These are phyloP conservation scores for Notechis scutatus DNA, from an alignment of 2,113 vertebrate species.

Conservation along the genomic window DNA sequence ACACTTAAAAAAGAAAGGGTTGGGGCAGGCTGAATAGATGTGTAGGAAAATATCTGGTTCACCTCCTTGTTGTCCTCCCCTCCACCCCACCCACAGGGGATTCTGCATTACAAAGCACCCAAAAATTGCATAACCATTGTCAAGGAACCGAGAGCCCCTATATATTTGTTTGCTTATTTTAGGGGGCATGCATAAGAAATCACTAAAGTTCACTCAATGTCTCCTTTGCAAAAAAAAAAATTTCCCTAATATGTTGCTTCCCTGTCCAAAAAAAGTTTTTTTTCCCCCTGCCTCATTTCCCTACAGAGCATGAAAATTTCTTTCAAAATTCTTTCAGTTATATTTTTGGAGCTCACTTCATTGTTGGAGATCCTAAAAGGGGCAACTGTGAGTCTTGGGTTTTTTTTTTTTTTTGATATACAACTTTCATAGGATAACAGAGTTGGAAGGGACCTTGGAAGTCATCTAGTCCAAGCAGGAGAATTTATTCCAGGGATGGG, in stretches of 20 bases:
- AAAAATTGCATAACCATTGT: not conserved
- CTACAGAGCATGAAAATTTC: not conserved
- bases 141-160: not conserved
- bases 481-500: too few species aligned
- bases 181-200: not conserved
- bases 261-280: not conserved
- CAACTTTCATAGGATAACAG: too few species aligned
- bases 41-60: not conserved
- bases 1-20: not conserved
- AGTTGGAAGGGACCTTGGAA: too few species aligned
- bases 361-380: not conserved
- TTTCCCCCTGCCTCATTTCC: not conserved
- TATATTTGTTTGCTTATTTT: not conserved
- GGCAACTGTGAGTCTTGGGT: not conserved
- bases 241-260: not conserved
- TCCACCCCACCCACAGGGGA: accelerated
- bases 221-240: not conserved
- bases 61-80: not conserved
- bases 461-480: too few species aligned
- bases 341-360: not conserved
- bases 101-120: not conserved
- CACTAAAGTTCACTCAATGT: not conserved
- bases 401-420: not conserved
- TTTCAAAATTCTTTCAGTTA: not conserved
- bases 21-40: not conserved